Conservation (phyloP, 2,797 vertebrate genomes). For the Sebastes aleutianus region DNA sequence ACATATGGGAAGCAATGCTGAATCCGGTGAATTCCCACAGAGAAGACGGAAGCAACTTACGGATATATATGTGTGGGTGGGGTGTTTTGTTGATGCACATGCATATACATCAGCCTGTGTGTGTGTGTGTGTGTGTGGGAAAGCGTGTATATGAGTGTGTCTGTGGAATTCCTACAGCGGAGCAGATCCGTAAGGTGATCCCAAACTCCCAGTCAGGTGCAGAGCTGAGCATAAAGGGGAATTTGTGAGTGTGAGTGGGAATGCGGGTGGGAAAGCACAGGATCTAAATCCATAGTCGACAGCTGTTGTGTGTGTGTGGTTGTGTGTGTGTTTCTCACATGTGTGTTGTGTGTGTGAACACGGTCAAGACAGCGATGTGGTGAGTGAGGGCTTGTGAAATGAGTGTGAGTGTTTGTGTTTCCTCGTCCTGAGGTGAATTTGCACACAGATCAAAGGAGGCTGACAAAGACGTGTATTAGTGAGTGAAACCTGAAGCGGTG, state of each 20-base stretch:
- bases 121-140: constrained; percentile 32
- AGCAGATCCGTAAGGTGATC: constrained; percentile 77
- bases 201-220: constrained; percentile 81
- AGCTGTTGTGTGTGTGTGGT: constrained; percentile 73
- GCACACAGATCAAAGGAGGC: constrained; percentile 63
- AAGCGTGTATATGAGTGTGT: constrained; percentile 35
- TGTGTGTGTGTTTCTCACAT: constrained; percentile 31
- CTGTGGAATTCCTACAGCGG: constrained; percentile 62
- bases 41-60: constrained; percentile 58
- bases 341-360: constrained; percentile 10
- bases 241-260: constrained; percentile 73
- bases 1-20: constrained; percentile 57
- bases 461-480: constrained; percentile 51
- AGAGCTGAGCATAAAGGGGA: constrained; percentile 75
- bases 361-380: constrained; percentile 38
- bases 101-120: constrained; percentile 36
- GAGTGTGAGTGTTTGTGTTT: constrained; percentile 65
- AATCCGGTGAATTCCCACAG: constrained; percentile 64
- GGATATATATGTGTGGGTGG: constrained; percentile 60
- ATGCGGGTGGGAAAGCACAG: constrained; percentile 74
- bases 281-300: constrained; percentile 77
- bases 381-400: constrained; percentile 49
- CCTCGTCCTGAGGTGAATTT: constrained; percentile 62
- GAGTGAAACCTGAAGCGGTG: constrained; percentile 67
- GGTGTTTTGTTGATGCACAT: constrained; percentile 58